Base-by-base conservation (phyloP, 35 echinoderm and acorn worm genomes). In the Heliocidaris tuberculata region DNA sequence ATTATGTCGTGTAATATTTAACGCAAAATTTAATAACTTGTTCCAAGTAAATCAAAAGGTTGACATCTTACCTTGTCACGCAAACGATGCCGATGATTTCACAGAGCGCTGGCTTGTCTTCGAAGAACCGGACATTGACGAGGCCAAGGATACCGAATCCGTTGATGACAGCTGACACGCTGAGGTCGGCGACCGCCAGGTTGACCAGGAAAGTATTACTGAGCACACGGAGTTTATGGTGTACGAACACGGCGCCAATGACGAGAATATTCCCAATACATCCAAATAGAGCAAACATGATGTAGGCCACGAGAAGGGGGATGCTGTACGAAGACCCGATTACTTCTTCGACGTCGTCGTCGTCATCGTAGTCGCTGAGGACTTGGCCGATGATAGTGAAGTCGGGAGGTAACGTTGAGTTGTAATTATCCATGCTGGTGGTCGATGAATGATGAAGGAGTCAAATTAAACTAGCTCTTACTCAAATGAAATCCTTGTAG, bases 151-250 rank as follows among this genome's bases (percentile, higher is more conserved):
- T 96, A 31, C 94, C 94, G 59, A 98, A 98, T 29, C 49, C 86
- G 90, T 97, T 96, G 49, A 98, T 94, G 92, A 98, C 94, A 7
- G 56, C 94, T 11, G 95, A 94, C 1, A 98, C 97, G 61, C 78
- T 94, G 21, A 98, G 65, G 92, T 98, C 97, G n/a, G 97, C 94
- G 12, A 96, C 85, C 5, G 97, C 97, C 11, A 98, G 85, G 88
- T 98, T 98, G 90, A 98, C 94, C 27, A 98, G 88, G 86, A 98
- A 98, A 16, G 92, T 94, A 50, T 98, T 98, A 13, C 94, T 88
- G 0, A 96, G 85, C 5, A 95, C 93, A 27, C 95, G 94, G 6
- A 98, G 95, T 16, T 93, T 94, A 47, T 95, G 96, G 52, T 98
- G 94, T 10, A 94, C 60, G 30, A 96, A 85, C 31, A 98, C 96